Evolutionary conservation across 2,113 vertebrate species (phyloP).

Genomic region (Marmota monax): DNA sequence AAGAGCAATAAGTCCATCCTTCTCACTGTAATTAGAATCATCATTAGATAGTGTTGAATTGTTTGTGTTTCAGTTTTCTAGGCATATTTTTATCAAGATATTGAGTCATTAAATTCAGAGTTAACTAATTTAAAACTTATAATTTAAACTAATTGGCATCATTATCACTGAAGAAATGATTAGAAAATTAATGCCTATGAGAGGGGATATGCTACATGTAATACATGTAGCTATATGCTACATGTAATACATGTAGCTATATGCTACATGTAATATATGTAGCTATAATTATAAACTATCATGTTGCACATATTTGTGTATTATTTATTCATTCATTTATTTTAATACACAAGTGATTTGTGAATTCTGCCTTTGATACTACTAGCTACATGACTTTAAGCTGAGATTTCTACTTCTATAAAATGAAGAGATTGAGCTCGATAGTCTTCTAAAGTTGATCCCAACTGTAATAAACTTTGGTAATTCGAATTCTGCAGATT

Average conservation of each 20-base stretch:
- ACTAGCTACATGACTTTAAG: background rate
- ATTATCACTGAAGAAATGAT: slow-evolving; percentile 45
- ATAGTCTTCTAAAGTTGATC: background rate
- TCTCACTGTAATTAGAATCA: background rate
- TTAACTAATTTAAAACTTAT: slow-evolving; percentile 43
- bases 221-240: background rate
- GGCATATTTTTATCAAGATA: background rate
- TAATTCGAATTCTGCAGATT: background rate
- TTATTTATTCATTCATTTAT: background rate
- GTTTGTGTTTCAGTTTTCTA: background rate
- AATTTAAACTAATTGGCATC: slow-evolving; percentile 15
- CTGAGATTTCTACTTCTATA: slow-evolving; percentile 27
- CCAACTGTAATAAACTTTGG: background rate
- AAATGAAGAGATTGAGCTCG: background rate
- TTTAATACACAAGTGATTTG: background rate
- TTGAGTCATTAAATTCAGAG: background rate
- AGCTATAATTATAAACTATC: background rate
- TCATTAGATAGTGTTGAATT: background rate
- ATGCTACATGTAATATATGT: background rate
- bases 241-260: background rate
- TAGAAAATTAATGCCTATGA: background rate
- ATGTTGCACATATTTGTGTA: background rate
- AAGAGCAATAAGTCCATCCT: background rate
- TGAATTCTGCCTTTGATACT: slow-evolving; percentile 16
- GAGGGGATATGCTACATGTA: background rate